Conservation (phyloP, 2,797 vertebrate species). For the Ctenosaura bakeri region DNA sequence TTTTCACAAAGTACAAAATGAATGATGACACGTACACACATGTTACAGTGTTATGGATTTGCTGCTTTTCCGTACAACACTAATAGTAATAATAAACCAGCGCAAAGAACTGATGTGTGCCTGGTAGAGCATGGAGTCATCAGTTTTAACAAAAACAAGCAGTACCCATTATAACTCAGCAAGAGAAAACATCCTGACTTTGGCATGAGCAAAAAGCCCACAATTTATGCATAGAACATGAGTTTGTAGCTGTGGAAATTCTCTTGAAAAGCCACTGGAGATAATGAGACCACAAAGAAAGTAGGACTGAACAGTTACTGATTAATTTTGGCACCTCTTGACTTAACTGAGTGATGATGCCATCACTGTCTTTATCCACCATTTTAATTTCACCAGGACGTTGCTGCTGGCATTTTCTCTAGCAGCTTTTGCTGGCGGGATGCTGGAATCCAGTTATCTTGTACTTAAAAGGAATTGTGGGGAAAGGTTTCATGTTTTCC, state of each 20-base stretch:
- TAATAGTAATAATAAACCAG: not conserved
- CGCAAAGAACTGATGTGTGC: not conserved
- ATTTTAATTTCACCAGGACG: not conserved
- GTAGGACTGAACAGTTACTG: not conserved
- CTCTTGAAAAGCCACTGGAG: not conserved
- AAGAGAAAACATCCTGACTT: not conserved
- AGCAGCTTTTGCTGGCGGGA: not conserved
- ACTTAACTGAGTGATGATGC: not conserved
- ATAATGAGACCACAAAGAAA: not conserved
- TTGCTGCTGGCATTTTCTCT: not conserved
- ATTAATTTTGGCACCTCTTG: not conserved
- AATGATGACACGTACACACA: not conserved
- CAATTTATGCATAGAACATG: not conserved
- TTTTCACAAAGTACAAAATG: constrained; percentile 28
- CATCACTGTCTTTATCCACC: not conserved
- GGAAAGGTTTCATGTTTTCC: not conserved
- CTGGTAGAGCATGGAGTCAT: not conserved
- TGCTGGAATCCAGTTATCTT: not conserved
- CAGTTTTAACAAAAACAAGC: constrained; percentile 32
- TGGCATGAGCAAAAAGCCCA: not conserved
- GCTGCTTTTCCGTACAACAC: not conserved
- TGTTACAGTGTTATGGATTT: not conserved
- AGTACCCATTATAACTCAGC: not conserved
- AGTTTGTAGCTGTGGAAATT: not conserved
- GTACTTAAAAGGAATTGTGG: not conserved